These are phyloP conservation scores for Rhegmatorhina hoffmannsi DNA, from an alignment of 2,113 vertebrate species.

Conservation along the genomic window DNA sequence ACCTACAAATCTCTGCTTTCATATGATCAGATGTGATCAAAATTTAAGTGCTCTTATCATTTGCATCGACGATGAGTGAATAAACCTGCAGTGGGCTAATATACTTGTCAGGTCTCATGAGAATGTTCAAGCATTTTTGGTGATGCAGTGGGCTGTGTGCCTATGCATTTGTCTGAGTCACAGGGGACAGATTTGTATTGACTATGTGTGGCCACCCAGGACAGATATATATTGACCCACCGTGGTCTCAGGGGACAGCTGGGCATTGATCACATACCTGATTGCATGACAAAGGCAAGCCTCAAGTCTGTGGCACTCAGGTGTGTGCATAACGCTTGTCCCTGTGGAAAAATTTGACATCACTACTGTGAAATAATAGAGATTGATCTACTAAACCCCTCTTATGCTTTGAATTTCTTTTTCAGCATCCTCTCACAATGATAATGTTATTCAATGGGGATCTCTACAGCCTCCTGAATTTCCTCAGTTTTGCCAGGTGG, in stretches of 20 bases:
- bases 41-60: background rate
- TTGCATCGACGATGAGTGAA: background rate
- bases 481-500: constrained; percentile 97
- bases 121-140: background rate
- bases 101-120: background rate
- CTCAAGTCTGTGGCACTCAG: background rate
- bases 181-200: background rate
- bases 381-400: background rate
- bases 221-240: background rate
- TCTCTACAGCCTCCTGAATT: constrained; percentile 94
- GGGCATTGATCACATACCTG: background rate
- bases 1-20: background rate
- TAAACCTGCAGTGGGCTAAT: background rate
- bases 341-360: background rate
- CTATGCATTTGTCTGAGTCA: background rate
- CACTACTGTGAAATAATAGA: background rate
- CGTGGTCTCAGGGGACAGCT: background rate
- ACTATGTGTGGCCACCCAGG: background rate
- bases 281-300: background rate
- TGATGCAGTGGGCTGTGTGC: background rate
- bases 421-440: constrained; percentile 90
- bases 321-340: background rate
- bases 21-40: background rate
- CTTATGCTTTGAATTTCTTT: constrained; percentile 40
- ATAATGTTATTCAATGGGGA: constrained; percentile 91